phyloP scores from a whole-genome alignment of 2,888 invertebrate genomes.

The Andrena chrysosceles region DNA sequence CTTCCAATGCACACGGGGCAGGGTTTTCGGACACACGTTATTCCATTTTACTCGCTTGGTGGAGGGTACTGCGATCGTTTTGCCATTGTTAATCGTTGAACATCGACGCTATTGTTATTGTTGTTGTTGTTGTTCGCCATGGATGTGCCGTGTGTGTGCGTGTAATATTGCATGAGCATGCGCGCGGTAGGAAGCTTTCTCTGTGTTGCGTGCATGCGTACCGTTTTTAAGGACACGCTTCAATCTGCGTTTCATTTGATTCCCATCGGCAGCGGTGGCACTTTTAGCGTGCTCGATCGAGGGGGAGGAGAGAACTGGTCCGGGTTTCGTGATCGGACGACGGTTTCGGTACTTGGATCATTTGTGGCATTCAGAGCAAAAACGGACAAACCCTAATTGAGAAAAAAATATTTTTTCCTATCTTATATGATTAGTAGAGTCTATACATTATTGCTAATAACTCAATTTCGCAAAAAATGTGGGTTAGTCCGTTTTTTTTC shows the following conservation, averaged over 20 bases:
- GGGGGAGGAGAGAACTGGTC: background rate
- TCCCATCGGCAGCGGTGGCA: background rate
- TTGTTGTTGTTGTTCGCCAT: slow-evolving; percentile 39
- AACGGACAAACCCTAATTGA: too few species aligned
- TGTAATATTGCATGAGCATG: slow-evolving; percentile 55
- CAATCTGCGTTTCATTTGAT: slow-evolving; percentile 24
- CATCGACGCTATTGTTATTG: slow-evolving; percentile 46
- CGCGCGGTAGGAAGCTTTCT: slow-evolving; percentile 30
- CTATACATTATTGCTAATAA: too few species aligned
- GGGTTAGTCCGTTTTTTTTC: too few species aligned
- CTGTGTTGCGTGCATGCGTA: slow-evolving; percentile 45
- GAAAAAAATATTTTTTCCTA: too few species aligned
- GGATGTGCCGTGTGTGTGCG: slow-evolving; percentile 36
- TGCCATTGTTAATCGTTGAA: slow-evolving; percentile 37
- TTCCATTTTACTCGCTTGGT: slow-evolving; percentile 73
- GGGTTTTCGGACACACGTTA: slow-evolving; percentile 3
- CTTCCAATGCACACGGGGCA: background rate
- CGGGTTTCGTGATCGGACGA: background rate
- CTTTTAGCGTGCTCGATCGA: background rate
- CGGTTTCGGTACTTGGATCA: background rate
- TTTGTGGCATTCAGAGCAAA: too few species aligned
- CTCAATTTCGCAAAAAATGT: too few species aligned
- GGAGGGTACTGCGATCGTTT: slow-evolving; percentile 61
- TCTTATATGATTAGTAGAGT: too few species aligned
- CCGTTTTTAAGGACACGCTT: slow-evolving; percentile 33